Evolutionary conservation across 2,797 vertebrate genomes (phyloP), one percentile per base, ranked within the genome.

Genomic region (Chloroceryle inda): DNA sequence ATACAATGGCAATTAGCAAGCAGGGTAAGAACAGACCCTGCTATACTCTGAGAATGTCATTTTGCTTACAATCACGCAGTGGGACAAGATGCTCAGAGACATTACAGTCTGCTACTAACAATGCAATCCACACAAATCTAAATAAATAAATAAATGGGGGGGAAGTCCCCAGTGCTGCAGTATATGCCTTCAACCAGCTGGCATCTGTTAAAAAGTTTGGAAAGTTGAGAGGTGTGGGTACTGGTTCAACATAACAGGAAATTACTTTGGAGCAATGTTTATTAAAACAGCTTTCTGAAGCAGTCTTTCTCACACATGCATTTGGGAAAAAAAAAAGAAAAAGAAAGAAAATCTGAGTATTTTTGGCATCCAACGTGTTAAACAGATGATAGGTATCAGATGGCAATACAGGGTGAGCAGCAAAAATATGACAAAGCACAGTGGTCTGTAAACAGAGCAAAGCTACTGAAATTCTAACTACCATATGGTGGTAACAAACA

Each of bases 401-500:
- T 82, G 87, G 93, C 73, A 73, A 64, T 86, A 66, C 33, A 62
- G 75, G 90, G 88, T 33, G 87, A 97, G 77, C 67, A 77, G 89
- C 91, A 91, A 84, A 63, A 89, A 75, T 76, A 94, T 92, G 94
- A 96, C 96, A 97, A 95, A 89, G 68, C 81, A 91, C 66, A 74
- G 78, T 89, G 85, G 75, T 91, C 84, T 86, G 81, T 92, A 97
- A 95, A 94, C 95, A 97, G 94, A 94, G 74, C 33, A 83, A 75
- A 89, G 87, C 73, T 72, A 75, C 88, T 67, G 63, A 90, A 85
- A 88, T 69, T 81, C 92, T 83, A 80, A 71, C 56, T n/a, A 45
- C 72, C 80, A 85, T 92, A 73, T 97, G 97, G 96, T 92, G 82
- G 92, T 67, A 92, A 92, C 90, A 89, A 93, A 80, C 37, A 95